Evolutionary conservation across 2,113 vertebrate genomes (phyloP).

Genomic region (Atractosteus spatula): DNA sequence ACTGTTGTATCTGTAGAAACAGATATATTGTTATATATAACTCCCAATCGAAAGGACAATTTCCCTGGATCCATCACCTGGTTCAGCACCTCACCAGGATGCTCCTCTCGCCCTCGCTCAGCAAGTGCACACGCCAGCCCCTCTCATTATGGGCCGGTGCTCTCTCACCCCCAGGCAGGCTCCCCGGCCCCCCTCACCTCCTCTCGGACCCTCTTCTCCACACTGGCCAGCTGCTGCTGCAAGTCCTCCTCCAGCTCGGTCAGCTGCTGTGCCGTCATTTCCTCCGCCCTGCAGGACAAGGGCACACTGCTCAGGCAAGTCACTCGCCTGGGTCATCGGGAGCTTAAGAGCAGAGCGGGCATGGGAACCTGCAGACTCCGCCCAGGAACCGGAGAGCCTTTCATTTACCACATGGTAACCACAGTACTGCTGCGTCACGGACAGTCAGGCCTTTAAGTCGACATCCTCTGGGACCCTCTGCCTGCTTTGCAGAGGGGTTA

Average conservation of each 20-base stretch:
- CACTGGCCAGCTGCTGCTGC: slow-evolving; percentile 53
- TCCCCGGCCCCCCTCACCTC: slow-evolving; percentile 51
- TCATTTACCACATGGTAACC: not conserved
- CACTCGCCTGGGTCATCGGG: slow-evolving; percentile 25
- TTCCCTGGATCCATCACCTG: too few species aligned
- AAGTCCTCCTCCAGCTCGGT: slow-evolving; percentile 67
- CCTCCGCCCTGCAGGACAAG: slow-evolving; percentile 55
- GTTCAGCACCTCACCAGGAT: too few species aligned
- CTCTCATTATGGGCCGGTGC: too few species aligned
- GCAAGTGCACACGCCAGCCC: too few species aligned
- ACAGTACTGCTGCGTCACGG: too few species aligned
- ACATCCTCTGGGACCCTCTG: too few species aligned
- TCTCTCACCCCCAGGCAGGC: not conserved
- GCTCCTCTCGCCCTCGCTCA: too few species aligned
- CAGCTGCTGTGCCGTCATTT: slow-evolving; percentile 55
- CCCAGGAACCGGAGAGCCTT: not conserved
- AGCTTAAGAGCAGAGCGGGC: slow-evolving; percentile 21
- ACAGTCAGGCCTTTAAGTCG: too few species aligned
- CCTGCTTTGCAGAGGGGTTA: too few species aligned
- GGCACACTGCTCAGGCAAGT: slow-evolving; percentile 16
- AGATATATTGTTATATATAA: too few species aligned
- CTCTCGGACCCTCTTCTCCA: slow-evolving; percentile 53
- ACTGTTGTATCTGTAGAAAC: too few species aligned
- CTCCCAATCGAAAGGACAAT: too few species aligned
- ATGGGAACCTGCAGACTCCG: slow-evolving; percentile 9